Conservation (phyloP, 2,888 invertebrate genomes). For the Chromoteleia sp. region DNA sequence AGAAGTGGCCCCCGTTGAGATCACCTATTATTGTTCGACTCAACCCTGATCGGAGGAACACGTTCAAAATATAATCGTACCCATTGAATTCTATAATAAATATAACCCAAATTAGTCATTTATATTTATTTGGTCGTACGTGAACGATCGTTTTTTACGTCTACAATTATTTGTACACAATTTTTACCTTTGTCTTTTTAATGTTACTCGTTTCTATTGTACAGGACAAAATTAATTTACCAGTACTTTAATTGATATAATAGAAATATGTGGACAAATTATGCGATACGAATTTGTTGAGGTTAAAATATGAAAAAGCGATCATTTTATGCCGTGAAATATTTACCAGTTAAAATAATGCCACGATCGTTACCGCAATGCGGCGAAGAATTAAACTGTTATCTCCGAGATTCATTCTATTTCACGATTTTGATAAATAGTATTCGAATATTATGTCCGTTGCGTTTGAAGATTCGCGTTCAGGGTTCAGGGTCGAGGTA, state of each 20-base stretch:
- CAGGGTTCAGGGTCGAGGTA: conserved; percentile 59
- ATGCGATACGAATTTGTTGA: conserved; percentile 10
- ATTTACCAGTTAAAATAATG: conserved; percentile 10
- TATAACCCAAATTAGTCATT: too few species aligned
- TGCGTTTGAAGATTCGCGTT: conserved; percentile 34
- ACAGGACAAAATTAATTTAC: too few species aligned
- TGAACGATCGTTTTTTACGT: too few species aligned
- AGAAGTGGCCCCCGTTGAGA: conserved; percentile 37
- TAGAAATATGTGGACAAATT: background rate
- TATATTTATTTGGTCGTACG: too few species aligned
- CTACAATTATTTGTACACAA: too few species aligned
- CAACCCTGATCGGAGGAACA: conserved; percentile 13
- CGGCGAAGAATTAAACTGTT: conserved; percentile 23
- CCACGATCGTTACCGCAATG: conserved; percentile 17
- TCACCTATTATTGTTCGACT: conserved; percentile 31
- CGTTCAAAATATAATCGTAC: conserved; percentile 13
- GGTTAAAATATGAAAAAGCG: conserved; percentile 2
- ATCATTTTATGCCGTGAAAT: conserved; percentile 4
- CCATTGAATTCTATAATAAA: conserved; percentile 7
- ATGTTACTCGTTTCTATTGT: too few species aligned
- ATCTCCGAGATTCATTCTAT: conserved; percentile 20
- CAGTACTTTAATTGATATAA: background rate
- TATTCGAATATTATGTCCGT: conserved; percentile 30
- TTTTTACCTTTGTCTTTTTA: too few species aligned
- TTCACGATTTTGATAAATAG: conserved; percentile 37